phyloP scores from a whole-genome alignment of 2,113 vertebrate species.

The Garra rufa region DNA sequence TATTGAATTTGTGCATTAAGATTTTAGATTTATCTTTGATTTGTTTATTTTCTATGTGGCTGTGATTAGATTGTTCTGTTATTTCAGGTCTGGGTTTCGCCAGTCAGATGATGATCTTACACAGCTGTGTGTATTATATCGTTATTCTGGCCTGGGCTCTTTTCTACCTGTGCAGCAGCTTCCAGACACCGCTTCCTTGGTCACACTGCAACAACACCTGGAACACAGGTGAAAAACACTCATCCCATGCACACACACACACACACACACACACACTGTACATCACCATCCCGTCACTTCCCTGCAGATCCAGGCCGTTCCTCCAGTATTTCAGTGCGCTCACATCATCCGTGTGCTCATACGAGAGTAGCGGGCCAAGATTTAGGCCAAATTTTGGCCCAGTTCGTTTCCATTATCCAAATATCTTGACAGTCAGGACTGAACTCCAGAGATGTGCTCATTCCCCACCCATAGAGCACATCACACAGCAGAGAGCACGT shows the following conservation, averaged over 20 bases:
- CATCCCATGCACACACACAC: background rate
- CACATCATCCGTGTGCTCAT: background rate
- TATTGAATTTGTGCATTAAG: background rate
- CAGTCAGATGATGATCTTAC: constrained; percentile 85
- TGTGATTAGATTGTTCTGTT: background rate
- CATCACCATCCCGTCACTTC: background rate
- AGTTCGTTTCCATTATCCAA: constrained; percentile 4
- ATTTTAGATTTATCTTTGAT: background rate
- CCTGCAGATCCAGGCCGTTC: background rate
- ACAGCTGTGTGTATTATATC: constrained; percentile 88
- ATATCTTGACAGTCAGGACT: background rate
- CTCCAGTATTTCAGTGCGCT: background rate
- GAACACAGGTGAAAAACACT: constrained; percentile 82
- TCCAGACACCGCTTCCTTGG: constrained; percentile 85
- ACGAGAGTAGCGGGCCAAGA: background rate
- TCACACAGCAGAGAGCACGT: background rate
- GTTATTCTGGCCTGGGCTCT: constrained; percentile 90
- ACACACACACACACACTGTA: background rate
- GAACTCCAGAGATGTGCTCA: background rate
- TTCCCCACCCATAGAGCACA: background rate
- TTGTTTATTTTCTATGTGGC: too few relatives aligned
- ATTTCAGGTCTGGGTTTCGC: constrained; percentile 86
- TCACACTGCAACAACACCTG: constrained; percentile 86
- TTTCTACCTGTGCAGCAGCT: constrained; percentile 87
- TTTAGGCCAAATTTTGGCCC: background rate